phyloP scores from a whole-genome alignment of 35 echinoderm and acorn worm species.

The Heliocidaris erythrogramma region DNA sequence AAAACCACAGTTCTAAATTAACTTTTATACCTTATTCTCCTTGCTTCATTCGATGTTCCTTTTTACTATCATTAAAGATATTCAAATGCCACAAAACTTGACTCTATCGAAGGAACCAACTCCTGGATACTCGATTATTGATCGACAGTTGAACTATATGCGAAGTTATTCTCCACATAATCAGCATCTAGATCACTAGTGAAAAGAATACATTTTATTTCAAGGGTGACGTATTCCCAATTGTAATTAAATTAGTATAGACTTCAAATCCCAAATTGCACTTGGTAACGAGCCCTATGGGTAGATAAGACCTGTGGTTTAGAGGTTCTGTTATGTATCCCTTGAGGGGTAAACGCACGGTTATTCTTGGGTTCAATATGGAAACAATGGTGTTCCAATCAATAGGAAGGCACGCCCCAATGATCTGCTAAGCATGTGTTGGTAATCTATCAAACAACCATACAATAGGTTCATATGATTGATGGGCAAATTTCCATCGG shows the following conservation, averaged over 20 bases:
- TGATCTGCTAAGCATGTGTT: neutral
- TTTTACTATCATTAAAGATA: neutral
- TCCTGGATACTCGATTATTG: neutral
- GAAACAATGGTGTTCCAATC: neutral
- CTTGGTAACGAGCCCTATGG: neutral
- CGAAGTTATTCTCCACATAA: neutral
- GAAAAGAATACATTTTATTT: slow-evolving; percentile 14
- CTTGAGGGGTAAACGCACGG: neutral
- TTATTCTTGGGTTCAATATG: neutral
- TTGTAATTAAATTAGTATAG: slow-evolving; percentile 3
- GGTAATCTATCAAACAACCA: neutral
- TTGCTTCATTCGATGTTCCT: neutral
- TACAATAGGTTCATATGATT: neutral
- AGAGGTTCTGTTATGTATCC: neutral
- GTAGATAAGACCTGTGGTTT: neutral
- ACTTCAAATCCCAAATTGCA: slow-evolving; percentile 2
- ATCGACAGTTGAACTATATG: neutral
- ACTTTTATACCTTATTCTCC: neutral
- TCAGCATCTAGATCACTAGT: neutral
- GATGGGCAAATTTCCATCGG: neutral
- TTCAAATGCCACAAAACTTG: neutral
- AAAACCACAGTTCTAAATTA: neutral
- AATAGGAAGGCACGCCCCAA: neutral
- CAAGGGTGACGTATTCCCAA: neutral
- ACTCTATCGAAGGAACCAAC: neutral